Evolutionary conservation across 2,797 vertebrate species (phyloP), one percentile per base, ranked within the genome.

Genomic region (Telmatherina bonti): DNA sequence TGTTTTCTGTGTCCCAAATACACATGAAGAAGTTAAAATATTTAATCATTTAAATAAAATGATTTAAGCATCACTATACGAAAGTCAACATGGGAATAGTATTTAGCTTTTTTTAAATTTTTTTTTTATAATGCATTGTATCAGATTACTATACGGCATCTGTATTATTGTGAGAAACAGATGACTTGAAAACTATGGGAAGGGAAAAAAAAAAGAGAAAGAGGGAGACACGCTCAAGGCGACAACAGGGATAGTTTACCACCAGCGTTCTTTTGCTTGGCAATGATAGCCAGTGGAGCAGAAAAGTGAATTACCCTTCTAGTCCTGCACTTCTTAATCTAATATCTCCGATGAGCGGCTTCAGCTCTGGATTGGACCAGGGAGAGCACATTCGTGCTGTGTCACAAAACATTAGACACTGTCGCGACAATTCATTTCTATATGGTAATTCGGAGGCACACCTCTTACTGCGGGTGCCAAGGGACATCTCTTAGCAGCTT

Each of bases 261-360:
- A 88, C 84, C 86, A 82, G 79, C 75, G 35, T 85, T 90, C 84
- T 83, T 84, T 94, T 90, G 92, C 93, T 77, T 89, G 88, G 92
- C 94, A 94, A 95, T 95, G 93, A 90, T 94, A 94, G 93, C 94
- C 96, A 97, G 95, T 95, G 92, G 96, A 96, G 97, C 96, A 97
- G 97, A 97, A 98, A 97, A 98, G 95, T 95, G 95, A 97, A 98
- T 98, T 97, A 97, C 96, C 95, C 95, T 85, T 95, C 96, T 95
- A 96, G 95, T 96, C 95, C 95, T 95, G 95, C 95, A 94, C 95
- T 96, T 95, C 96, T 96, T 98, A 97, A 98, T 98, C 97, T 96
- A 97, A 98, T 98, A 96, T 97, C 96, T 96, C 95, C 95, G 94
- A 96, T 92, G 94, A 96, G 95, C 88, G 92, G 94, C 94, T 95